Conservation (phyloP, 2,797 vertebrate species). For the Rhinogobio ventralis region DNA sequence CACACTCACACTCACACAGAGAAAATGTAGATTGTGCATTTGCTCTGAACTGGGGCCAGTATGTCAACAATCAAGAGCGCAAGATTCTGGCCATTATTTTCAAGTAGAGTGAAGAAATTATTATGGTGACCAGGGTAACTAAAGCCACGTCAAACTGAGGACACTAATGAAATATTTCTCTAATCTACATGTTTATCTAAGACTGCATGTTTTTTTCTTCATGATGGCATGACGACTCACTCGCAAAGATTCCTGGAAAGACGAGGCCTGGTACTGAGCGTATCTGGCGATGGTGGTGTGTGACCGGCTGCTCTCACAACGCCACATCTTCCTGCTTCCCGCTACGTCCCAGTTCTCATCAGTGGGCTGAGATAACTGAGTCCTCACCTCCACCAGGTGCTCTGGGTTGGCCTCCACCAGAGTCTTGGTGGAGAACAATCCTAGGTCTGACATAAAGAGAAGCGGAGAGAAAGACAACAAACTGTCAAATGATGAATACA, state of each 20-base stretch:
- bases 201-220: neutral
- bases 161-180: neutral
- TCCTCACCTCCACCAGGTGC: constrained; percentile 96
- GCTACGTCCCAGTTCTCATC: constrained; percentile 98
- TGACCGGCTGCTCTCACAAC: constrained; percentile 96
- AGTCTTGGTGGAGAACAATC: constrained; percentile 98
- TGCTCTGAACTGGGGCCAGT: neutral
- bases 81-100: neutral
- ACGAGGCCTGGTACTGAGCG: constrained; percentile 97
- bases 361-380: constrained; percentile 93
- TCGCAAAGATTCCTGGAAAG: constrained; percentile 97
- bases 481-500: neutral
- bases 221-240: constrained; percentile 72
- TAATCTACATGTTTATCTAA: neutral
- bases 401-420: constrained; percentile 98
- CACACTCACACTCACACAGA: neutral
- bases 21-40: neutral
- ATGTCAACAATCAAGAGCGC: neutral
- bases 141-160: neutral
- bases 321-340: constrained; percentile 95
- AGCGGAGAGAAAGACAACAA: neutral
- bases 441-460: constrained; percentile 81
- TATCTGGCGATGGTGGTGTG: constrained; percentile 98
- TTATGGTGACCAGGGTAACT: neutral
- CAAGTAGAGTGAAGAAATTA: neutral